Base-by-base conservation (phyloP, 2,888 invertebrate genomes). In the Apamea sordens region DNA sequence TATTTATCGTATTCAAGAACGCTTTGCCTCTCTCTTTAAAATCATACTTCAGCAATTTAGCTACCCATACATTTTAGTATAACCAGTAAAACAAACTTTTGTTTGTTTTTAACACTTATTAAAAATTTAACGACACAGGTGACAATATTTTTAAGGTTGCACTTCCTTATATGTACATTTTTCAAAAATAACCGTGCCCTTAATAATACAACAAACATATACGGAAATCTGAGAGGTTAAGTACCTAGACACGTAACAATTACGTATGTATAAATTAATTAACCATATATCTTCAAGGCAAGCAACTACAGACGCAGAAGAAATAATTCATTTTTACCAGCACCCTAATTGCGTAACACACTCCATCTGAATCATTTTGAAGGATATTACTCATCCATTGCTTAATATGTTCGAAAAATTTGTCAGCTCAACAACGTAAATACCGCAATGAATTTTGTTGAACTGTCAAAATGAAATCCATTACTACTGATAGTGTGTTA, bases 151-250 rank as follows among this genome's bases (percentile, higher is more conserved):
- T 75, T 73, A 82, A 89, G 89, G 84, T n/a, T 79, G 56, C 47
- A 79, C 56, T 75, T 56, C 64, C 76, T 61, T 70, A 70, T 36
- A 32, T 32, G 32, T 32, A 53, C 41, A 69, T 76, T 82, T 79
- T 79, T 21, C 36, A 73, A 83, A 82, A 81, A 71, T 69, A 75
- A 79, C 61, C 67, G 41, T 80, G 78, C 85, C 80, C 79, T 79
- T 78, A 82, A 72, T 67, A 72, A 61, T 67, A 81, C 80, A 77
- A 74, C 67, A 76, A 75, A 73, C n/a, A 50, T 74, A 86, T 68
- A 85, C 79, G 89, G 89, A 90, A 90, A 90, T 82, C 80, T 79
- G 69, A 80, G 71, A 82, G 72, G 82, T 90, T 76, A 79, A 75
- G 78, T 84, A 78, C 47, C 65, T 67, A 73, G 75, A 74, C 69